Conservation (phyloP, 92 coral and sea anemone genomes). For the Scolanthus callimorphus region DNA sequence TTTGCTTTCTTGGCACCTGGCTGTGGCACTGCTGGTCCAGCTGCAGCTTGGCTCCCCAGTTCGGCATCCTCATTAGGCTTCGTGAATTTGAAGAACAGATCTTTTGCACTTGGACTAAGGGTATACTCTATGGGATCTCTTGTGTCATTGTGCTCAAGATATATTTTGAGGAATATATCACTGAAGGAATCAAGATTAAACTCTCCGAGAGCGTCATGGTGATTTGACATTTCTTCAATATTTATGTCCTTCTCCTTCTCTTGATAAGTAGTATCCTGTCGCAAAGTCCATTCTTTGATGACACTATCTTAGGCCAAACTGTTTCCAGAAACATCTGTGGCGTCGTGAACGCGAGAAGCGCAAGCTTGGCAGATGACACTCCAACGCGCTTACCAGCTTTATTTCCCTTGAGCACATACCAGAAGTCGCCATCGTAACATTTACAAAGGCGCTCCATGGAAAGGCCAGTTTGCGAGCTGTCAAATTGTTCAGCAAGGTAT, state of each 20-base stretch:
- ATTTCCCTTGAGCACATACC: constrained; percentile 4
- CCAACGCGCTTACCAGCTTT: constrained; percentile 21
- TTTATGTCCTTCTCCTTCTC: constrained; percentile 11
- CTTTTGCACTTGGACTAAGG: constrained; percentile 15
- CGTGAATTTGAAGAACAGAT: constrained; percentile 10
- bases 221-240: constrained; percentile 9
- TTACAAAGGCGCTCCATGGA: constrained; percentile 3
- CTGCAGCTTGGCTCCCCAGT: not conserved
- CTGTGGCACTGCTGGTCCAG: not conserved
- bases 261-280: constrained; percentile 20
- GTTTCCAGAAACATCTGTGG: constrained; percentile 16
- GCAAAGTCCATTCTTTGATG: constrained; percentile 18
- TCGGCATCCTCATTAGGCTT: constrained; percentile 15
- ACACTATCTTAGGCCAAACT: constrained; percentile 24
- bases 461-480: constrained; percentile 5
- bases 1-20: constrained; percentile 1
- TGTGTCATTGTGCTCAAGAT: constrained; percentile 14
- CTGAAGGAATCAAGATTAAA: constrained; percentile 8
- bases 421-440: constrained; percentile 2
- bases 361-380: constrained; percentile 10
- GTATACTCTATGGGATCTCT: constrained; percentile 10
- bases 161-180: constrained; percentile 7
- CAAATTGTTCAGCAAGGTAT: constrained; percentile 11
- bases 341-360: constrained; percentile 25
- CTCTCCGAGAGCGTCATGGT: constrained; percentile 1